Percentiles rank a stretch among this genome's conserved stretches.
Conservation (phyloP, 2,797 vertebrate genomes). For the Argentina silus region DNA sequence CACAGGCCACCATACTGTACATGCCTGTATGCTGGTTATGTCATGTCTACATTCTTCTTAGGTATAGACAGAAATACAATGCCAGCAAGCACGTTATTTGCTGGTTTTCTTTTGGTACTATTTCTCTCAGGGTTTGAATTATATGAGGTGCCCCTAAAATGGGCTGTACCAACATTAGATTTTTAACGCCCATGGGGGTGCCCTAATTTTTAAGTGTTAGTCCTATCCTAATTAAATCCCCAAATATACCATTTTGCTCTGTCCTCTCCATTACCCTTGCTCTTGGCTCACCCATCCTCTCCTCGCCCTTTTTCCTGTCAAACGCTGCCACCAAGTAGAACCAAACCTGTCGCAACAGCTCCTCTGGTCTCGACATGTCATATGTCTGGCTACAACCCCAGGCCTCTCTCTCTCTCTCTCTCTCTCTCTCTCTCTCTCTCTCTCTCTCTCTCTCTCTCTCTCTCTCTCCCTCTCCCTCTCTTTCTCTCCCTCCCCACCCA, state of each 20-base stretch:
- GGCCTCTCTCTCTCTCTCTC: neutral
- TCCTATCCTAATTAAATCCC: too few species aligned
- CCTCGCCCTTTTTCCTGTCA: constrained; percentile 4
- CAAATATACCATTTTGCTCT: neutral
- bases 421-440: neutral
- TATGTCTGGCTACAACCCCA: neutral
- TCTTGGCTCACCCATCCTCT: neutral
- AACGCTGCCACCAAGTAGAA: constrained; percentile 9
- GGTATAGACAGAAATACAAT: too few species aligned
- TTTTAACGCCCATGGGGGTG: too few species aligned
- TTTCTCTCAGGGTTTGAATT: too few species aligned
- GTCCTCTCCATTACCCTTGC: neutral
- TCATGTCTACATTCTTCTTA: too few species aligned
- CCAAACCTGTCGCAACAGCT: constrained; percentile 36
- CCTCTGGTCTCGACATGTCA: constrained; percentile 18
- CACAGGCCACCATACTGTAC: constrained; percentile 35
- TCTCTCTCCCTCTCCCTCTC: neutral
- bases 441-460: neutral
- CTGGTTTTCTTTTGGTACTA: too few species aligned
- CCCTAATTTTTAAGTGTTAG: too few species aligned
- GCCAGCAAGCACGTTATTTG: too few species aligned
- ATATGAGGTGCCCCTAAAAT: too few species aligned
- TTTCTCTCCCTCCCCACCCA: neutral
- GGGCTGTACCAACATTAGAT: too few species aligned
- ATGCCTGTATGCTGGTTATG: neutral